phyloP scores from a whole-genome alignment of 2,888 invertebrate species.

The Xestia xanthographa region DNA sequence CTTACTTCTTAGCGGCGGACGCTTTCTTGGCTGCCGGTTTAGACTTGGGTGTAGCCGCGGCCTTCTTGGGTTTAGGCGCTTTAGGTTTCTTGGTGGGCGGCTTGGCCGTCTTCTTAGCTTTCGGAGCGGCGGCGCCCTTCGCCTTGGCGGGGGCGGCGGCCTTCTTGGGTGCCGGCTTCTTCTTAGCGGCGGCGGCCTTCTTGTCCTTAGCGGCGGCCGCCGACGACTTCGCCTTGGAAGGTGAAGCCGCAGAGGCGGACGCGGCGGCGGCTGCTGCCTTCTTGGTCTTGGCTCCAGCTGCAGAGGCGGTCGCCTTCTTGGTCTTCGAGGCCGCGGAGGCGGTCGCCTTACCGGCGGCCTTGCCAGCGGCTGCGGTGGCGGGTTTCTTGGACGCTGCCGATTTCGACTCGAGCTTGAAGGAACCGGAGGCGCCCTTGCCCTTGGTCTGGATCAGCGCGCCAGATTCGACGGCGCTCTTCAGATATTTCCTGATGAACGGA shows the following conservation, averaged over 20 bases:
- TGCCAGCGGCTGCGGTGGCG: constrained; percentile 12
- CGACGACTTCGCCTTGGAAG: constrained; percentile 57
- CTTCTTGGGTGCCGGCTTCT: constrained; percentile 70
- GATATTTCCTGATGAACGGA: constrained; percentile 90
- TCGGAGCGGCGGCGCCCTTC: constrained; percentile 70
- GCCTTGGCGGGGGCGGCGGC: constrained; percentile 64
- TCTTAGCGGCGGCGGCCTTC: constrained; percentile 71
- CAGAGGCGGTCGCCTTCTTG: constrained; percentile 58
- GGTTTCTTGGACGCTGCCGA: constrained; percentile 55
- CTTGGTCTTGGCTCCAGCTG: constrained; percentile 53
- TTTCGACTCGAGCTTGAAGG: constrained; percentile 81
- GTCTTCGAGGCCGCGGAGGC: constrained; percentile 27
- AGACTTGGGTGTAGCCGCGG: constrained; percentile 65
- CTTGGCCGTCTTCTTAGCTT: constrained; percentile 70
- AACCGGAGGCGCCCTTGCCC: constrained; percentile 89
- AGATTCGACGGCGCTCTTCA: constrained; percentile 81
- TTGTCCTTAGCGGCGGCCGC: constrained; percentile 65
- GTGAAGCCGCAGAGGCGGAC: constrained; percentile 44
- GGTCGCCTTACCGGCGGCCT: constrained; percentile 20
- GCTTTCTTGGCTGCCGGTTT: constrained; percentile 65
- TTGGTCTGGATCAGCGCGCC: constrained; percentile 90
- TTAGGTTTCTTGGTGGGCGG: constrained; percentile 81
- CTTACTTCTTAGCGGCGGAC: constrained; percentile 62
- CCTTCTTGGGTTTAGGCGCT: constrained; percentile 80
- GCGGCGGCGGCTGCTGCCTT: constrained; percentile 51